A percentile compares a stretch with the other conserved stretches of the same genome.
Evolutionary conservation across 2,888 invertebrate genomes (phyloP).

Genomic region (Dusona sp.): DNA sequence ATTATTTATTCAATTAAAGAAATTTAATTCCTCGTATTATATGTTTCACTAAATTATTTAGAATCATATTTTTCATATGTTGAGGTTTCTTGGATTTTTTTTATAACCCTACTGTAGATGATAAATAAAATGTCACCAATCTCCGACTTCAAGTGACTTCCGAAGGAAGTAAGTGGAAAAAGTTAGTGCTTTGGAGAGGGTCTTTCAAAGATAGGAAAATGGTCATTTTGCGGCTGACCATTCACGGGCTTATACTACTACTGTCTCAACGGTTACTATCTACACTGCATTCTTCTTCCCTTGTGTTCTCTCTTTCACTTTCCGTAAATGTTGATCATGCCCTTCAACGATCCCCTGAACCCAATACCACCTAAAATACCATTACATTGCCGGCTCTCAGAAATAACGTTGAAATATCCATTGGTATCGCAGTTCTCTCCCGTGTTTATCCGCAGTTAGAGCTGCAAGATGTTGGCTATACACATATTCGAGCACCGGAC

Average conservation of each 20-base stretch:
- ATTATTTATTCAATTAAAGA: neutral
- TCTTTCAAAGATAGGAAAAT: slow-evolving; percentile 3
- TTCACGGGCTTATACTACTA: slow-evolving; percentile 18
- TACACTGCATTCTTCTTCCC: neutral
- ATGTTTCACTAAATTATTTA: neutral
- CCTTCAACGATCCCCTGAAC: slow-evolving; percentile 10
- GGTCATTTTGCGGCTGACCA: slow-evolving; percentile 16
- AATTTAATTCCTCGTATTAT: neutral
- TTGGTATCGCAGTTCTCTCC: slow-evolving; percentile 44
- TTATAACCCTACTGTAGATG: neutral
- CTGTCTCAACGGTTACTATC: neutral
- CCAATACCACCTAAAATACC: slow-evolving; percentile 38
- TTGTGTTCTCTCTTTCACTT: neutral
- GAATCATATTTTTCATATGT: neutral
- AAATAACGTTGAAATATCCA: slow-evolving; percentile 57
- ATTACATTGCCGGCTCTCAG: slow-evolving; percentile 22
- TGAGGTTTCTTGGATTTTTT: neutral
- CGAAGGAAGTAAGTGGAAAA: neutral
- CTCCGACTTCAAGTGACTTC: neutral
- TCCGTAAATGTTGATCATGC: slow-evolving; percentile 48
- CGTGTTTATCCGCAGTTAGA: slow-evolving; percentile 45
- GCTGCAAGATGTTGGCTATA: slow-evolving; percentile 13
- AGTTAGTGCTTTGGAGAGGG: neutral
- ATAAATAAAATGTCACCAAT: neutral
- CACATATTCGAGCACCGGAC: slow-evolving; percentile 18